Conservation (phyloP, 2,113 vertebrate genomes). For the Elgaria multicarinata region DNA sequence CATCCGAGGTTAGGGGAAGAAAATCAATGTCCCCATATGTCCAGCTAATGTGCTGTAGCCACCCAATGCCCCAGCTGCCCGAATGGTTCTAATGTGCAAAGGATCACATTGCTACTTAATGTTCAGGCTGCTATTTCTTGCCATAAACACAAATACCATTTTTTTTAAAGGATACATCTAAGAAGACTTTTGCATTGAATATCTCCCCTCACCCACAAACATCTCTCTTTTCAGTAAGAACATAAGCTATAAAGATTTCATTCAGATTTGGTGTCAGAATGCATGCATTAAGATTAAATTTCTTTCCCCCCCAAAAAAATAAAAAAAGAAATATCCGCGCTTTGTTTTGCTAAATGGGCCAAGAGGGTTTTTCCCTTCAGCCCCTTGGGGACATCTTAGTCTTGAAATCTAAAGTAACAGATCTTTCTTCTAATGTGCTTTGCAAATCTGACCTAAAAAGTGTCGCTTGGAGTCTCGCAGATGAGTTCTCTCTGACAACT, state of each 20-base stretch:
- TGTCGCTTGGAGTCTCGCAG: conserved; percentile 76
- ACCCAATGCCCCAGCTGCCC: background rate
- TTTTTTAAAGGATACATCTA: conserved; percentile 43
- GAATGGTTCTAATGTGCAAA: conserved; percentile 36
- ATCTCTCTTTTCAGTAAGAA: conserved; percentile 64
- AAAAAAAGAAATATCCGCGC: conserved; percentile 60
- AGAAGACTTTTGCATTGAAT: conserved; percentile 57
- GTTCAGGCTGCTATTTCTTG: background rate
- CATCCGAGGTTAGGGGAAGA: background rate
- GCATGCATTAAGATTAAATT: conserved; percentile 75
- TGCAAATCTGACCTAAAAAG: conserved; percentile 76
- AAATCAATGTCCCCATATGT: background rate
- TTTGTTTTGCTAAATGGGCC: conserved; percentile 78
- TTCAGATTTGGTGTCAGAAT: conserved; percentile 71
- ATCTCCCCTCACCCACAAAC: conserved; percentile 36
- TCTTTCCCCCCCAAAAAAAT: conserved; percentile 73
- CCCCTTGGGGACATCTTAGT: conserved; percentile 64
- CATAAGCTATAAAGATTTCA: conserved; percentile 74
- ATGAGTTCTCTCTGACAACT: conserved; percentile 80
- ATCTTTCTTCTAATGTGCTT: conserved; percentile 75
- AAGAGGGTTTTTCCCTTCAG: conserved; percentile 73
- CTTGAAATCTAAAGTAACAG: conserved; percentile 76
- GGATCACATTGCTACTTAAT: conserved; percentile 17
- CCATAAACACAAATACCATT: conserved; percentile 39
- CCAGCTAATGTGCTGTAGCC: conserved; percentile 14